A percentile compares a stretch with the other conserved stretches of the same genome.
Evolutionary conservation across 2,797 vertebrate species (phyloP).

Genomic region (Poeciliopsis presidionis): DNA sequence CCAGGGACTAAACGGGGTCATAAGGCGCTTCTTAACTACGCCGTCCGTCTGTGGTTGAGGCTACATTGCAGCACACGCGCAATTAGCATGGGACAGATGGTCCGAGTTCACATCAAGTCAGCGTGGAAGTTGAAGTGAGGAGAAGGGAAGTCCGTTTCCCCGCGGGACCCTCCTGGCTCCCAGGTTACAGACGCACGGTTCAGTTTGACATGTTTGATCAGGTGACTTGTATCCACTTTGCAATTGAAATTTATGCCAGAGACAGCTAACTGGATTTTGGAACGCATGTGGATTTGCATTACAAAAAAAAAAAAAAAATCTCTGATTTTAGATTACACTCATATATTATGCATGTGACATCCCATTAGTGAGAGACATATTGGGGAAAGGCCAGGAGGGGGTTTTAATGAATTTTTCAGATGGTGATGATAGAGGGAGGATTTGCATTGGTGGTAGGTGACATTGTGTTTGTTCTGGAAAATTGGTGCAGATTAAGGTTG

Average conservation of each 20-base stretch:
- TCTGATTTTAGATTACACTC: slow-evolving; percentile 59
- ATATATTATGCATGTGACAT: slow-evolving; percentile 71
- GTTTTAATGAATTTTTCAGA: slow-evolving; percentile 71
- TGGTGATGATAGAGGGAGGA: slow-evolving; percentile 56
- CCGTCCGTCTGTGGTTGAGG: slow-evolving; percentile 33
- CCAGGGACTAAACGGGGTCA: slow-evolving; percentile 30
- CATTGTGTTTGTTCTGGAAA: slow-evolving; percentile 72
- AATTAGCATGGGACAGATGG: slow-evolving; percentile 75
- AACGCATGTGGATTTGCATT: slow-evolving; percentile 54
- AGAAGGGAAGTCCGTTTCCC: slow-evolving; percentile 55
- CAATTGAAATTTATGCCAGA: slow-evolving; percentile 61
- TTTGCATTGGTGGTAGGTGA: slow-evolving; percentile 64
- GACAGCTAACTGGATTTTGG: slow-evolving; percentile 47
- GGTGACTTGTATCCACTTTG: slow-evolving; percentile 62
- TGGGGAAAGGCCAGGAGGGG: slow-evolving; percentile 28
- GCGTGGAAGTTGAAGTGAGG: slow-evolving; percentile 51
- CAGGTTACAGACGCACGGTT: slow-evolving; percentile 49
- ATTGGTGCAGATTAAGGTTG: slow-evolving; percentile 66
- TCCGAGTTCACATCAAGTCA: slow-evolving; percentile 71
- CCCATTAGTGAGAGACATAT: slow-evolving; percentile 61
- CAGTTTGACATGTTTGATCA: slow-evolving; percentile 71
- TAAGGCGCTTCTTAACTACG: slow-evolving; percentile 30
- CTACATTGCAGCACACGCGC: slow-evolving; percentile 57
- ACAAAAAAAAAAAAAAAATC: slow-evolving; percentile 41
- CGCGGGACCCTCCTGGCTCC: slow-evolving; percentile 30